Conservation (phyloP, 2,113 vertebrate species). For the Podarcis muralis region DNA sequence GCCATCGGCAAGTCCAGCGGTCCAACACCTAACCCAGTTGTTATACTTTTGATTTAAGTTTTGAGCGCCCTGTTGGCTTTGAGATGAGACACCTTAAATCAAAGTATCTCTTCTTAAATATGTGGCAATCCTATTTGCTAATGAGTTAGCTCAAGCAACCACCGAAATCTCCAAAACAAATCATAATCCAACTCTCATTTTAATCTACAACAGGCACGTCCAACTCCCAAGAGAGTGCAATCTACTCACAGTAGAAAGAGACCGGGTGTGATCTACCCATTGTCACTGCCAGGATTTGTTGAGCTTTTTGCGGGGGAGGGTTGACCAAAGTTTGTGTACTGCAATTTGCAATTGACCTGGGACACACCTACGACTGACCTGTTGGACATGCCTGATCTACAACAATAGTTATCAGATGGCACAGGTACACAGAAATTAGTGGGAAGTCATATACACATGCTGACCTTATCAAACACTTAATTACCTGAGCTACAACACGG, state of each 20-base stretch:
- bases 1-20: background rate
- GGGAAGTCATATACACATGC: background rate
- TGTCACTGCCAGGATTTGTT: too few relatives aligned
- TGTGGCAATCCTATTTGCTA: background rate
- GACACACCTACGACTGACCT: too few relatives aligned
- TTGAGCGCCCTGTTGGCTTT: background rate
- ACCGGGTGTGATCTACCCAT: too few relatives aligned
- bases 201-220: too few relatives aligned
- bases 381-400: background rate
- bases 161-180: background rate
- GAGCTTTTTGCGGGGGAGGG: too few relatives aligned
- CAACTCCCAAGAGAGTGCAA: too few relatives aligned
- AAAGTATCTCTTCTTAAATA: background rate
- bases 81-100: background rate
- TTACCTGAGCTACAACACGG: slow-evolving; percentile 18
- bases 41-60: background rate
- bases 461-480: slow-evolving; percentile 4
- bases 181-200: background rate
- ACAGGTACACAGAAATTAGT: background rate
- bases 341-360: too few relatives aligned
- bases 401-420: background rate
- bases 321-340: too few relatives aligned
- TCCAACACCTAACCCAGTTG: background rate
- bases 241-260: too few relatives aligned
- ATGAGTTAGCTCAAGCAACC: background rate